A percentile compares a stretch with the other conserved stretches of the same genome.
Conservation (phyloP, 2,797 vertebrate genomes). For the Lepus townsendii region DNA sequence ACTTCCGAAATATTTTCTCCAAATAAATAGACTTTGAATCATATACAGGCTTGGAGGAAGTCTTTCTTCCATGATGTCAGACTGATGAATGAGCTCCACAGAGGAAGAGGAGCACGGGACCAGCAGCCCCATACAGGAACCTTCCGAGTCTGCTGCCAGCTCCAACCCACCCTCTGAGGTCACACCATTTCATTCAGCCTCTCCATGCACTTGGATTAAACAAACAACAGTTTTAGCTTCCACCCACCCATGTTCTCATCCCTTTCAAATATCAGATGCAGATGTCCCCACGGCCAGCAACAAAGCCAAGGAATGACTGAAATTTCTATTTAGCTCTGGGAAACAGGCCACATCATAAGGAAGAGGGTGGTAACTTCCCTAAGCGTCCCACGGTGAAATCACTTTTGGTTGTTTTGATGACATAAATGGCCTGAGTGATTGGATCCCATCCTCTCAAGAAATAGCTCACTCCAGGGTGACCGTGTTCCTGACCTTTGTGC, state of each 20-base stretch:
- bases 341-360: slow-evolving; percentile 73
- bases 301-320: slow-evolving; percentile 79
- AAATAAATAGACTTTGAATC: neutral
- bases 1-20: neutral
- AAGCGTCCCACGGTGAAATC: slow-evolving; percentile 76
- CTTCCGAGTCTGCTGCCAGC: neutral
- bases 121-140: neutral
- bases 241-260: slow-evolving; percentile 71
- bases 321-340: slow-evolving; percentile 62
- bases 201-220: neutral
- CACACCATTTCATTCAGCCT: neutral
- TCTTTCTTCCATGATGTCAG: neutral
- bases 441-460: neutral
- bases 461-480: neutral
- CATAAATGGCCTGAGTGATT: slow-evolving; percentile 28
- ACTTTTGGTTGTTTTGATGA: slow-evolving; percentile 70
- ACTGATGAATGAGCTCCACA: neutral
- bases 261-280: slow-evolving; percentile 47
- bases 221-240: slow-evolving; percentile 4
- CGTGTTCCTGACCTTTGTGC: neutral
- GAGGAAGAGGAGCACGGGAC: neutral
- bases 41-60: neutral
- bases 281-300: slow-evolving; percentile 21
- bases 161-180: slow-evolving; percentile 47
- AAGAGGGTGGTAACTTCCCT: slow-evolving; percentile 66